Evolutionary conservation across 2,797 vertebrate genomes (phyloP).

Genomic region (Phoebastria nigripes): DNA sequence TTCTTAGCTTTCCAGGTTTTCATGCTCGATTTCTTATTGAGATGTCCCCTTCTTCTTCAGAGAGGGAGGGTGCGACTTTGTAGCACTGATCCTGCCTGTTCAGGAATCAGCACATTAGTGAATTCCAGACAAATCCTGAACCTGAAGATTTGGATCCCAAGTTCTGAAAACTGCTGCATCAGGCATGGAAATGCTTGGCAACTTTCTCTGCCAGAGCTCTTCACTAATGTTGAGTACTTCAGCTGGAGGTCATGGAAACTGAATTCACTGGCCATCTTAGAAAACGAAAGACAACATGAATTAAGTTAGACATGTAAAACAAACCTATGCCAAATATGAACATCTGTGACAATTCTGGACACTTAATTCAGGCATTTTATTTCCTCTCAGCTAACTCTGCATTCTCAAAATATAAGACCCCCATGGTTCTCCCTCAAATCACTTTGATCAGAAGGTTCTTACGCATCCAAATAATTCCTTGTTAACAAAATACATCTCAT

Average conservation of each 20-base stretch:
- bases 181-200: not conserved
- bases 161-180: not conserved
- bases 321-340: not conserved
- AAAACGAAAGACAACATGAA: not conserved
- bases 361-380: not conserved
- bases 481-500: not conserved
- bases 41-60: not conserved
- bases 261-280: not conserved
- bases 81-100: not conserved
- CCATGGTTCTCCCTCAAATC: not conserved
- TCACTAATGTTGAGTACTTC: not conserved
- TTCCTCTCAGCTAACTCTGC: not conserved
- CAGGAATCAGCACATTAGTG: not conserved
- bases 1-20: not conserved
- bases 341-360: not conserved
- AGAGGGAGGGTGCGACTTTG: rapidly evolving
- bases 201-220: not conserved
- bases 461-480: not conserved
- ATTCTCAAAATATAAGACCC: not conserved
- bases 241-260: not conserved
- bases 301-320: not conserved
- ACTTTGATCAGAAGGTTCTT: not conserved
- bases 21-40: not conserved
- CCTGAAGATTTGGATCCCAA: not conserved
- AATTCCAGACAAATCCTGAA: not conserved